A percentile compares a stretch with the other conserved stretches of the same genome.
These are phyloP conservation scores for Stenodema calcarata DNA, from an alignment of 2,888 invertebrate species.

Conservation along the genomic window DNA sequence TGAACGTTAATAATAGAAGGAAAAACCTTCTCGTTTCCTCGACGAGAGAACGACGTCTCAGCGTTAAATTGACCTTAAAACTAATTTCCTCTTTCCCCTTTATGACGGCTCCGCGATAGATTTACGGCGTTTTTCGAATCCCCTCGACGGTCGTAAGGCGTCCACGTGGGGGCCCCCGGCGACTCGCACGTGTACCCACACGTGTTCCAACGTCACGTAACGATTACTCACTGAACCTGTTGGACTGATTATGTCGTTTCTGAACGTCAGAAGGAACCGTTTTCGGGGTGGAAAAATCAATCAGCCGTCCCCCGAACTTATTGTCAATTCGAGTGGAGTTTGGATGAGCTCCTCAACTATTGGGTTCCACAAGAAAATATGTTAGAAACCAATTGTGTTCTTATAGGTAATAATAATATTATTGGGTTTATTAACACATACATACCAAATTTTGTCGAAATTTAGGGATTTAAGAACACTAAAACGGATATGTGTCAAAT, in stretches of 20 bases:
- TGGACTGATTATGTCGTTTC: background rate
- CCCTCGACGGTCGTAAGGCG: background rate
- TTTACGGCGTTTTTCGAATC: background rate
- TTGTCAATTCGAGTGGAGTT: no score
- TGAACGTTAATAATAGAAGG: no score
- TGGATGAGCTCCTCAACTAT: no score
- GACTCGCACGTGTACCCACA: background rate
- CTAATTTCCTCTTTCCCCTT: background rate
- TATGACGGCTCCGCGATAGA: background rate
- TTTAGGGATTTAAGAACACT: no score
- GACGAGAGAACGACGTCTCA: background rate
- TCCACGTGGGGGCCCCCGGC: background rate
- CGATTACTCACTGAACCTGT: background rate
- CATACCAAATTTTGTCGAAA: no score
- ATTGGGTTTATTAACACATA: no score
- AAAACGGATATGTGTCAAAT: no score
- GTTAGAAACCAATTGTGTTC: no score
- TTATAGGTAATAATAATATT: no score
- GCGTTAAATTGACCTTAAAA: background rate
- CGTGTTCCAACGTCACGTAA: background rate
- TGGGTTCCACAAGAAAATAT: no score
- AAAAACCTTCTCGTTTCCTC: no score
- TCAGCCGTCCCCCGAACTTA: no score
- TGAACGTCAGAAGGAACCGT: background rate
- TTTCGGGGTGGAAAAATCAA: background rate